phyloP scores from a whole-genome alignment of 2,888 invertebrate species.

The Yponomeuta evonymella region DNA sequence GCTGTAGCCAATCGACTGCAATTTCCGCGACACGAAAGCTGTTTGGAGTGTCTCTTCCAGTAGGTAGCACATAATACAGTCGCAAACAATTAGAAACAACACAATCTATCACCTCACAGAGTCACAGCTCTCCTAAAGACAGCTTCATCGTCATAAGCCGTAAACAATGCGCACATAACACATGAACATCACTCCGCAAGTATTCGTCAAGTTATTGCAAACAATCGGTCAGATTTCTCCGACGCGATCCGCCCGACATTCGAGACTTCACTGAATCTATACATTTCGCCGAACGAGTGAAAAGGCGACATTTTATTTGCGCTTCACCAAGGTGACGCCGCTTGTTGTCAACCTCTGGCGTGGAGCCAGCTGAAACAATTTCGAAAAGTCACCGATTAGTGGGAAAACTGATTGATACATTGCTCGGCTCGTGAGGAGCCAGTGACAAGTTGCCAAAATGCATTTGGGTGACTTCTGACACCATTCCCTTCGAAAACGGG shows the following conservation, averaged over 20 bases:
- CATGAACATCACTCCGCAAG: conserved; percentile 32
- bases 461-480: not conserved
- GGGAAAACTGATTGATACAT: conserved; percentile 10
- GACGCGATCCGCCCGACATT: conserved; percentile 22
- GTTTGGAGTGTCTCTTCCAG: no score
- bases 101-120: not conserved
- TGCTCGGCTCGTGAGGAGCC: not conserved
- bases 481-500: not conserved
- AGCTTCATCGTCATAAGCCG: conserved; percentile 16
- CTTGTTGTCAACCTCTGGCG: conserved; percentile 47
- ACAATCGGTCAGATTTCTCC: conserved; percentile 37
- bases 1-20: no score
- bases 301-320: conserved; percentile 41
- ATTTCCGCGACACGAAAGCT: no score
- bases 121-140: not conserved
- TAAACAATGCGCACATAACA: conserved; percentile 32
- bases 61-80: no score
- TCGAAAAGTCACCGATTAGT: conserved; percentile 5
- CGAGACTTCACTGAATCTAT: conserved; percentile 26
- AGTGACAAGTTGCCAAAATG: conserved; percentile 7
- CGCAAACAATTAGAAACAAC: not conserved
- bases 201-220: conserved; percentile 33
- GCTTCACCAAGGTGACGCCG: conserved; percentile 49
- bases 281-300: conserved; percentile 35
- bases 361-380: conserved; percentile 36